phyloP scores from a whole-genome alignment of 2,113 vertebrate species.

The Paedocypris sp. region DNA sequence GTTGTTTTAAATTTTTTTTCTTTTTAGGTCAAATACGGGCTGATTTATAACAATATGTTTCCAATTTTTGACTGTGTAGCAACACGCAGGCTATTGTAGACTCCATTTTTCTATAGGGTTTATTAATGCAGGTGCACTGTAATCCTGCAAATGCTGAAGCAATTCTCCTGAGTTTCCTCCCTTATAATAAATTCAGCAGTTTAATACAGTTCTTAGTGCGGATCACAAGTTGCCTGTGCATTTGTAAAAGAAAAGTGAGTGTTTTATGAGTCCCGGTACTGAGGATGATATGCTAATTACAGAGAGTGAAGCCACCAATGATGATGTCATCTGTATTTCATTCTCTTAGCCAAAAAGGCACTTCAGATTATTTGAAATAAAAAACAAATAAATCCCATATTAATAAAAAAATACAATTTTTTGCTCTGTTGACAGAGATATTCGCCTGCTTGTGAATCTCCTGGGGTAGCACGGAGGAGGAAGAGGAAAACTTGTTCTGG shows the following conservation, averaged over 20 bases:
- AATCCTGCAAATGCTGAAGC: neutral
- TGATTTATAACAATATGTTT: no score
- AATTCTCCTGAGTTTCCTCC: neutral
- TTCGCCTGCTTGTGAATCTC: neutral
- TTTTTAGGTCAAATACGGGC: no score
- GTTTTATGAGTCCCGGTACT: slow-evolving; percentile 14
- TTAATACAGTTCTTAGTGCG: slow-evolving; percentile 1
- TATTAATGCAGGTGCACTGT: slow-evolving; percentile 9
- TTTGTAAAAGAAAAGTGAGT: slow-evolving; percentile 8
- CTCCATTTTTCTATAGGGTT: no score
- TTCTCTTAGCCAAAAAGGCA: neutral
- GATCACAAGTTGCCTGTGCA: slow-evolving; percentile 14
- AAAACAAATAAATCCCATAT: neutral
- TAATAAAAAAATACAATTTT: no score
- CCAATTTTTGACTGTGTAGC: no score
- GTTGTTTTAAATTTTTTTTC: no score
- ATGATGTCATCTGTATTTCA: slow-evolving; percentile 24
- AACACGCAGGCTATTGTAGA: no score
- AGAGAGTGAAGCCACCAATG: neutral
- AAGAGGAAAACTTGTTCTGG: slow-evolving; percentile 42
- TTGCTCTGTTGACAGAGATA: neutral
- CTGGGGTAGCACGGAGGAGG: slow-evolving; percentile 20
- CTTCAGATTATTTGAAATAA: neutral
- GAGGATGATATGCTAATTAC: slow-evolving; percentile 24
- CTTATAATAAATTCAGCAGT: neutral